Percentiles rank a stretch among this genome's conserved stretches.
phyloP scores from a whole-genome alignment of 2,888 invertebrate species.

The Tetanocera ferruginea region DNA sequence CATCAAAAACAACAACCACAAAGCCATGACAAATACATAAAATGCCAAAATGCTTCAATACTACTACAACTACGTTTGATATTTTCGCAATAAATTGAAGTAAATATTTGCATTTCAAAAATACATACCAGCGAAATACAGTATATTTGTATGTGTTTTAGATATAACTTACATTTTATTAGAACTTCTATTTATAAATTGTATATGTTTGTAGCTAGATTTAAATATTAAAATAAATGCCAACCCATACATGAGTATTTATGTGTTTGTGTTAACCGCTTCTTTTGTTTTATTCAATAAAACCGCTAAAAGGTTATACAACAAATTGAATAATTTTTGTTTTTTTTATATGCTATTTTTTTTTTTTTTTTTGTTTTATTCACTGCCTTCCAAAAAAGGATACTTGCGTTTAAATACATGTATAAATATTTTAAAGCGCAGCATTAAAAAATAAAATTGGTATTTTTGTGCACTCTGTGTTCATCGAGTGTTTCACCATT shows the following conservation, averaged over 20 bases:
- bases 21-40: constrained; percentile 7
- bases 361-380: neutral
- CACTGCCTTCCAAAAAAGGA: neutral
- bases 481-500: constrained; percentile 8
- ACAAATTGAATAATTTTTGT: too few relatives aligned
- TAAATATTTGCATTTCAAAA: constrained; percentile 32
- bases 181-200: neutral
- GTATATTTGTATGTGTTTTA: neutral
- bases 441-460: too few relatives aligned
- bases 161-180: neutral
- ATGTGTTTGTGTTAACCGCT: too few relatives aligned
- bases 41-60: constrained; percentile 20
- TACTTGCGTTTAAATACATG: too few relatives aligned
- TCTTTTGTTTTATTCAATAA: too few relatives aligned
- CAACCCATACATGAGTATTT: too few relatives aligned
- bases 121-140: neutral
- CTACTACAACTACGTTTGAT: neutral
- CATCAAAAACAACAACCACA: neutral
- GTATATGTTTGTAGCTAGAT: neutral
- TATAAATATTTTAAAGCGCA: too few relatives aligned
- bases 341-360: too few relatives aligned
- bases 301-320: too few relatives aligned
- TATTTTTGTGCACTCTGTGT: neutral
- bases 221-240: too few relatives aligned
- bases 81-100: constrained; percentile 21